Conservation (phyloP, 1,140 invertebrate species). For the Drosophila asahinai region DNA sequence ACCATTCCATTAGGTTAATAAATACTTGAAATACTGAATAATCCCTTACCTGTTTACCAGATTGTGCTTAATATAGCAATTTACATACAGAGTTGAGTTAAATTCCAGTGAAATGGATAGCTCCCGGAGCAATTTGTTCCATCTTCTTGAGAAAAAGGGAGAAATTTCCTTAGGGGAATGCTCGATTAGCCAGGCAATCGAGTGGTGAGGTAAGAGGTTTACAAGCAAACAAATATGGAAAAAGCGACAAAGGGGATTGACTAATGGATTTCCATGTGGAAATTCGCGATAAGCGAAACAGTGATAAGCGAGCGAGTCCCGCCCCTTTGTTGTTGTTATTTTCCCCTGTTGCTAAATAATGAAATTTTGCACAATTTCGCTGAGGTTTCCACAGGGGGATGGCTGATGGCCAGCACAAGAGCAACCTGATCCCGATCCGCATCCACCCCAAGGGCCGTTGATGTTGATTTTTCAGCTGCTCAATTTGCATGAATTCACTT, state of each 20-base stretch:
- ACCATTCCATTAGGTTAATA: neutral
- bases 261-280: conserved; percentile 64
- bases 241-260: conserved; percentile 25
- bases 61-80: conserved; percentile 44
- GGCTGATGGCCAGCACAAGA: conserved; percentile 6
- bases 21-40: neutral
- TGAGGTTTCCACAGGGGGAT: conserved; percentile 32
- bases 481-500: conserved; percentile 76
- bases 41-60: neutral
- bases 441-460: conserved; percentile 51
- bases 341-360: conserved; percentile 39
- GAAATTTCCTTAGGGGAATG: conserved; percentile 57
- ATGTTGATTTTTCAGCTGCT: conserved; percentile 64
- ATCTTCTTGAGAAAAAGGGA: conserved; percentile 21
- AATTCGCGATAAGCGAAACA: conserved; percentile 57
- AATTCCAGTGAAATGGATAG: conserved; percentile 62
- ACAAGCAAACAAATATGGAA: conserved; percentile 28
- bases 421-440: conserved; percentile 59
- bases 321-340: conserved; percentile 21
- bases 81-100: conserved; percentile 37
- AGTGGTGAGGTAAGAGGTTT: conserved; percentile 54
- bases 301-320: conserved; percentile 44
- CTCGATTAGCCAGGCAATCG: conserved; percentile 66
- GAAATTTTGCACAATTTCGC: conserved; percentile 48
- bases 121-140: conserved; percentile 46